Percentiles rank a stretch among this genome's conserved stretches.
Evolutionary conservation across 35 echinoderm and acorn worm species (phyloP).

Genomic region (Patiria miniata): DNA sequence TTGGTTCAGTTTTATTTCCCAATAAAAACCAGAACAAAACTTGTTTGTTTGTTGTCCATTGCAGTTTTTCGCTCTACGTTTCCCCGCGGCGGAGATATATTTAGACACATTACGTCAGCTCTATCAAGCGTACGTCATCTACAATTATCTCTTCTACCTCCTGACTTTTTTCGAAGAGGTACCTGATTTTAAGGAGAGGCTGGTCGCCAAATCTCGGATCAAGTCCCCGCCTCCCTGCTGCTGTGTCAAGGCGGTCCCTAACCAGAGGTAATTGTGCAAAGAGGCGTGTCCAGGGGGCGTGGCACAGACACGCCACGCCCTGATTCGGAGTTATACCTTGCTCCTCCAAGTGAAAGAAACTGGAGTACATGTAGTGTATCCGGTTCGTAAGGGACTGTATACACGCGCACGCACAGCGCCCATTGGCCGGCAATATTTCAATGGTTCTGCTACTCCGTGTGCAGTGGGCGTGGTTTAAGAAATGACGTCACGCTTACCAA

Average conservation of each 20-base stretch:
- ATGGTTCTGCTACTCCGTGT: too few species aligned
- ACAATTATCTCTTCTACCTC: conserved; percentile 54
- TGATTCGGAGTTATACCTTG: background rate
- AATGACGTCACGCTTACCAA: too few species aligned
- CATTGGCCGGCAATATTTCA: too few species aligned
- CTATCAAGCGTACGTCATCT: conserved; percentile 56
- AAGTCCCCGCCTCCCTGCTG: conserved; percentile 41
- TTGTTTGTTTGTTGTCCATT: background rate
- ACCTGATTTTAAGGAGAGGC: conserved; percentile 8
- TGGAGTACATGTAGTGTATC: too few species aligned
- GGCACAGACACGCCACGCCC: background rate
- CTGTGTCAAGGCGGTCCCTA: conserved; percentile 34
- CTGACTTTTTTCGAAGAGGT: conserved; percentile 35
- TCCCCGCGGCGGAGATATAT: conserved; percentile 29
- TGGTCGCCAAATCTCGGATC: conserved; percentile 25
- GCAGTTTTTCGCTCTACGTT: conserved; percentile 53
- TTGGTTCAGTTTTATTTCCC: too few species aligned
- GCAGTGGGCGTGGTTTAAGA: too few species aligned
- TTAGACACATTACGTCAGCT: conserved; percentile 49
- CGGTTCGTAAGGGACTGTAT: too few species aligned
- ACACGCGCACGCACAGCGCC: too few species aligned
- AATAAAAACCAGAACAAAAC: too few species aligned
- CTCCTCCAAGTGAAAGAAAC: too few species aligned
- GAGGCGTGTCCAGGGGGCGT: background rate
- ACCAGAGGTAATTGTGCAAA: conserved; percentile 39